Conservation (phyloP, 23 tunicate genomes). For the Trididemnum miniatum region DNA sequence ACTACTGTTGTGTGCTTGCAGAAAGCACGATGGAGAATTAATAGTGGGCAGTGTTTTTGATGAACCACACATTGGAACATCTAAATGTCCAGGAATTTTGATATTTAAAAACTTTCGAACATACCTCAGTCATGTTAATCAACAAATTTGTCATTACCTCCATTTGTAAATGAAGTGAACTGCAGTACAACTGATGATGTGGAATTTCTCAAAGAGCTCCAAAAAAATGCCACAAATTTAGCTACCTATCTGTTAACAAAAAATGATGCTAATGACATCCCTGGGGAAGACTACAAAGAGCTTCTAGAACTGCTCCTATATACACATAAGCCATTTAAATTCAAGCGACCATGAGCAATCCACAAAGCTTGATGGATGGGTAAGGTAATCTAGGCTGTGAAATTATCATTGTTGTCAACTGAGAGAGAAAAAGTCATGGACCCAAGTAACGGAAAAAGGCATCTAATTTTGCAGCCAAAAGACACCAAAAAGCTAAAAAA, state of each 20-base stretch:
- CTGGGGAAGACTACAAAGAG: constrained; percentile 2
- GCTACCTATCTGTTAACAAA: constrained; percentile 9
- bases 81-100: too few species aligned
- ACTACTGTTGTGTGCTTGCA: constrained; percentile 1
- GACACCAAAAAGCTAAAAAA: background rate
- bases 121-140: background rate
- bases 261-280: background rate
- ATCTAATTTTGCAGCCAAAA: constrained; percentile 9
- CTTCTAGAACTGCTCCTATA: background rate
- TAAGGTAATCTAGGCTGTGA: background rate
- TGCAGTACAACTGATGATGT: too few species aligned
- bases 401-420: constrained; percentile 1
- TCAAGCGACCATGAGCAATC: constrained; percentile 1
- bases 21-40: constrained; percentile 9
- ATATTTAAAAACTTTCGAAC: too few species aligned
- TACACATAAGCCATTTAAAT: constrained; percentile 13
- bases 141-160: background rate
- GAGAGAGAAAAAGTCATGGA: background rate
- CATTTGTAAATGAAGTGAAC: too few species aligned
- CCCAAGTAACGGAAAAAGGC: background rate
- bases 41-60: constrained; percentile 6
- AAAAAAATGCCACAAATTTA: constrained; percentile 7
- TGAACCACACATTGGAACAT: background rate
- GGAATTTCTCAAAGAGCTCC: too few species aligned
- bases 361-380: constrained; percentile 11